Percentiles rank a stretch among this genome's conserved stretches.
Conservation (phyloP, 2,113 vertebrate species). For the Progne subis region DNA sequence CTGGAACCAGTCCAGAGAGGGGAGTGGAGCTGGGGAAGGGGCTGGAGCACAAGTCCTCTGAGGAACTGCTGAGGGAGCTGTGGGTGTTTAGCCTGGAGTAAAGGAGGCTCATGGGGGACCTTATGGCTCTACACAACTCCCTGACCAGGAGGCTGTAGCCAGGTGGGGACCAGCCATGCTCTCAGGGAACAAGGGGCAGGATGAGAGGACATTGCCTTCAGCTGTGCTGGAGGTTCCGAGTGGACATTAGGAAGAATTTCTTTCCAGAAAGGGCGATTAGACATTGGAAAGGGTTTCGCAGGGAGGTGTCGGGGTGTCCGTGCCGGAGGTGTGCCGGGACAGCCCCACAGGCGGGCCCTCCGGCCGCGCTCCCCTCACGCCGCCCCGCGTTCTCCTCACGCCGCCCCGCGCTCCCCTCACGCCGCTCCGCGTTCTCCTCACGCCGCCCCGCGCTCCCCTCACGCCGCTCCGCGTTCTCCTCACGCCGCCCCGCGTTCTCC, state of each 20-base stretch:
- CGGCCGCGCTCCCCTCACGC: no score
- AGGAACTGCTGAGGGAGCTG: not conserved
- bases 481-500: not conserved
- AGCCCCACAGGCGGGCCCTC: no score
- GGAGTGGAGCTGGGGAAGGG: not conserved
- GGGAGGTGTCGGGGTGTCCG: accelerated
- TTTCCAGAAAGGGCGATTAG: not conserved
- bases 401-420: no score
- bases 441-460: not conserved
- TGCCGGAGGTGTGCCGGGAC: not conserved
- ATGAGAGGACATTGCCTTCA: not conserved
- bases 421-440: no score
- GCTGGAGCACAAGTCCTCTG: accelerated
- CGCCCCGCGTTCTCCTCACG: no score
- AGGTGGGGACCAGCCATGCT: not conserved
- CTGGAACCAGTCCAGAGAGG: not conserved
- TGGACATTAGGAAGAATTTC: not conserved
- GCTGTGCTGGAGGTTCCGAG: accelerated
- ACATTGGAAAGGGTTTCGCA: not conserved
- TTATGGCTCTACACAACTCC: not conserved
- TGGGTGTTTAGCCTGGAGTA: not conserved
- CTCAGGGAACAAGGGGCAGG: not conserved
- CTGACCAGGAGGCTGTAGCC: not conserved
- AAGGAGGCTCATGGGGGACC: no score
- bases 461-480: not conserved